Evolutionary conservation across 23 tunicate species (phyloP).

Genomic region (Halocynthia aurantium): DNA sequence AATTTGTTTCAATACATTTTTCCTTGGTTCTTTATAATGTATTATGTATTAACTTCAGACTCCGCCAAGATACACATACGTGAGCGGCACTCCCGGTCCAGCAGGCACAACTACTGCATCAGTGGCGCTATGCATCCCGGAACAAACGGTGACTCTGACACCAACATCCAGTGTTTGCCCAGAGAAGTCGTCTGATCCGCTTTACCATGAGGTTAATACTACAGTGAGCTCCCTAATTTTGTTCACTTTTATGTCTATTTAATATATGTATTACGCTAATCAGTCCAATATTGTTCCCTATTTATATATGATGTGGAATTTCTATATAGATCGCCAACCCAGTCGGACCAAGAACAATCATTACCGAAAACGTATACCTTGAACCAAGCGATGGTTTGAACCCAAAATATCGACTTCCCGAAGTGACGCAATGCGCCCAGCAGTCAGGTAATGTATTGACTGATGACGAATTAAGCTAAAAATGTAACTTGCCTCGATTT

Average conservation of each 20-base stretch:
- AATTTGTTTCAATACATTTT: not conserved
- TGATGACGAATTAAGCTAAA: not conserved
- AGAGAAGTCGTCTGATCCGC: constrained; percentile 33
- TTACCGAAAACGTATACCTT: constrained; percentile 39
- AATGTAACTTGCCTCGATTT: not conserved
- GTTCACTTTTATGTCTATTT: not conserved
- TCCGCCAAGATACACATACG: constrained; percentile 59
- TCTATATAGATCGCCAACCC: not conserved
- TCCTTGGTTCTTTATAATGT: not conserved
- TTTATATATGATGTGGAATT: not conserved
- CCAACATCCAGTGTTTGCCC: constrained; percentile 9
- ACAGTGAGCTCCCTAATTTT: too few species aligned
- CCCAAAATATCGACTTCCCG: constrained; percentile 43
- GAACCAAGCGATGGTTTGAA: constrained; percentile 58
- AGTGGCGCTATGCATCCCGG: constrained; percentile 8
- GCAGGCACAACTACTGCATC: not conserved
- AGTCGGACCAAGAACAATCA: constrained; percentile 19
- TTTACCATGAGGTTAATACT: constrained; percentile 51
- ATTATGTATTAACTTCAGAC: constrained; percentile 14
- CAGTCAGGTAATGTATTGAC: constrained; percentile 19
- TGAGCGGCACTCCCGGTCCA: not conserved
- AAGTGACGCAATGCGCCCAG: constrained; percentile 23
- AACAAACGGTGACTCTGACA: not conserved
- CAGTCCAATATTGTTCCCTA: too few species aligned
- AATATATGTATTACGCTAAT: not conserved